Evolutionary conservation across 2,888 invertebrate species (phyloP).

Genomic region (Campoplex nolae): DNA sequence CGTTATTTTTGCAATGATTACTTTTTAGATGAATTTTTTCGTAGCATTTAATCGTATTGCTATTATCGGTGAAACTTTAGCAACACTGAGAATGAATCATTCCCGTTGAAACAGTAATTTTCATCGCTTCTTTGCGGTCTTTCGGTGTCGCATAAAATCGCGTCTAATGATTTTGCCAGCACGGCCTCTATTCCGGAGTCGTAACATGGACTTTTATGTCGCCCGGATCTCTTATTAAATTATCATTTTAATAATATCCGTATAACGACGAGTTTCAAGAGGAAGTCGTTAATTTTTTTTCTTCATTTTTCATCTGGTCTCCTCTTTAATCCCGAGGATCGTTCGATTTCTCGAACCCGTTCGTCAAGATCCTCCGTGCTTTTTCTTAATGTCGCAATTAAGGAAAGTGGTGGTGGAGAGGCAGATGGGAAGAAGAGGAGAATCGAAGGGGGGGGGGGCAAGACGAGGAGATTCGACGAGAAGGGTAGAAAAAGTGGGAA

Average conservation of each 20-base stretch:
- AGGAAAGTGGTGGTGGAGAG: conserved; percentile 6
- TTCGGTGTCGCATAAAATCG: neutral
- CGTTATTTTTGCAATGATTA: neutral
- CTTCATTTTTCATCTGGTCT: neutral
- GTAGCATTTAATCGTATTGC: neutral
- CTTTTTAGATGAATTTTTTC: neutral
- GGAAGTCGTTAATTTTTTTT: conserved; percentile 50
- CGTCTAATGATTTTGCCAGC: conserved; percentile 29
- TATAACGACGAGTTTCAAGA: conserved; percentile 12
- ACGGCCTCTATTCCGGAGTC: conserved; percentile 5
- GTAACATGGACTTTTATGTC: conserved; percentile 32
- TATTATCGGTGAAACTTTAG: neutral
- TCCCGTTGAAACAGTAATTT: neutral
- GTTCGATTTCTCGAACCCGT: conserved; percentile 21
- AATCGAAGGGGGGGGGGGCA: neutral
- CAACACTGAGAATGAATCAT: conserved; percentile 4
- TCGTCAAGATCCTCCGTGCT: neutral
- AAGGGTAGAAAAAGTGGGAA: neutral
- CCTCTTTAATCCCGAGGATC: conserved; percentile 12
- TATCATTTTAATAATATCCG: conserved; percentile 36
- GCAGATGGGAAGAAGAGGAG: neutral
- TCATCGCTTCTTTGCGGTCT: neutral
- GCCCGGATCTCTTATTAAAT: conserved; percentile 28
- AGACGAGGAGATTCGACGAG: neutral
- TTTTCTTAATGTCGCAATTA: conserved; percentile 56